phyloP scores from a whole-genome alignment of 2,888 invertebrate species.

The Meiosimyza platycephala region DNA sequence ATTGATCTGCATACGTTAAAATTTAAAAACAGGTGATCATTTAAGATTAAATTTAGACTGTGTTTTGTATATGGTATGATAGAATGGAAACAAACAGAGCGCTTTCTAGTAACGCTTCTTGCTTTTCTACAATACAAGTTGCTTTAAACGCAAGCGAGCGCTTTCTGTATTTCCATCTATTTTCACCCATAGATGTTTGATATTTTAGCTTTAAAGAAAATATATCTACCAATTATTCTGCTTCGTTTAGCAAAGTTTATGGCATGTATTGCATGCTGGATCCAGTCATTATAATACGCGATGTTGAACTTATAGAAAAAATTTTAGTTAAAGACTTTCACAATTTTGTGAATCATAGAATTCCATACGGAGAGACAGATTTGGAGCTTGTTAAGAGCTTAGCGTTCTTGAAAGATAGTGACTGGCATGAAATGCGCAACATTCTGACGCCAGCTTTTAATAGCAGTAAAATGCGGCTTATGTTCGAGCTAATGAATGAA shows the following conservation, averaged over 20 bases:
- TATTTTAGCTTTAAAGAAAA: not conserved
- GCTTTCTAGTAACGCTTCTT: too few species aligned
- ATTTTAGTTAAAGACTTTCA: slow-evolving; percentile 72
- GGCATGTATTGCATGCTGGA: slow-evolving; percentile 67
- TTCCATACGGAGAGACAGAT: slow-evolving; percentile 63
- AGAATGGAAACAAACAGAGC: too few species aligned
- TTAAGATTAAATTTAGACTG: too few species aligned
- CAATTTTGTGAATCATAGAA: slow-evolving; percentile 68
- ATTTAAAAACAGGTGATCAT: slow-evolving; percentile 23
- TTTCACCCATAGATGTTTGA: too few species aligned
- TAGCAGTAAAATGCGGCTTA: slow-evolving; percentile 68
- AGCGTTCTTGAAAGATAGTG: slow-evolving; percentile 65
- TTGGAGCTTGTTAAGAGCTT: slow-evolving; percentile 68
- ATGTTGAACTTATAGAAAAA: slow-evolving; percentile 69
- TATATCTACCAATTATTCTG: not conserved
- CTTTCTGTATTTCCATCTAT: too few species aligned
- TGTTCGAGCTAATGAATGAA: slow-evolving; percentile 61
- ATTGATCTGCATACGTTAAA: slow-evolving; percentile 43
- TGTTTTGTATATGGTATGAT: too few species aligned
- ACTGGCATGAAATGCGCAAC: slow-evolving; percentile 65
- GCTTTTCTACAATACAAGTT: too few species aligned
- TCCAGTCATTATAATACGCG: slow-evolving; percentile 67
- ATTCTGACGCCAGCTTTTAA: slow-evolving; percentile 67
- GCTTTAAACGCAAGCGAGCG: too few species aligned
- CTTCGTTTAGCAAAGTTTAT: slow-evolving; percentile 62